Evolutionary conservation across 2,888 invertebrate species (phyloP), one percentile per base, ranked within the genome.

Genomic region (Toxonevra muliebris): DNA sequence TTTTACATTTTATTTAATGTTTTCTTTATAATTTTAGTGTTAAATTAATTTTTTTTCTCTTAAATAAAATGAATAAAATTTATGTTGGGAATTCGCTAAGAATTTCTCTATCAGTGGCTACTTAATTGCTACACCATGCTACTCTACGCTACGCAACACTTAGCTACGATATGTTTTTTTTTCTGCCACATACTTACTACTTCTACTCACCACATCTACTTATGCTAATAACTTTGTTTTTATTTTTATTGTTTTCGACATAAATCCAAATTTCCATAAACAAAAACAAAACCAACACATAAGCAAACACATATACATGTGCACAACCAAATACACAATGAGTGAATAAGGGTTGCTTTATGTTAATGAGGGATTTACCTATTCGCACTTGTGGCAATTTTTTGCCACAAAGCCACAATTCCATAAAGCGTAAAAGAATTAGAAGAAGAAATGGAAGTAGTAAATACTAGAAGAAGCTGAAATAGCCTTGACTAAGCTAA

Each of bases 321-420:
- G 11, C 48, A 48, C 48, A 13, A n/a, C n/a, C n/a, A n/a, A n/a
- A n/a, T 15, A 48, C 48, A 48, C 61, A 52, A n/a, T 54, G 57
- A 9, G 13, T 9, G 11, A 50, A 54, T 50, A 66, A 55, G 66
- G 66, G 66, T 54, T 66, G 66, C 53, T 60, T 66, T 66, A 66
- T 61, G 66, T 55, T 61, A 66, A 66, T 66, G 48, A 55, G 30
- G 66, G 53, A 66, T 55, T 57, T 64, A 61, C 43, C 65, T 60
- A 50, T 50, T 61, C 61, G 13, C 55, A 55, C 20, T 30, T 30
- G 30, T 5, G 30, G 7, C 19, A 19, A 15, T 7, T 30, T 15
- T 13, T 48, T 48, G 13, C 48, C 48, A n/a, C 48, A 19, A 19
- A 53, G 17, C 20, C 20, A 19, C 17, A 19, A 15, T 19, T 12